Conservation (phyloP, 2,797 vertebrate genomes). For the Perodicticus potto region DNA sequence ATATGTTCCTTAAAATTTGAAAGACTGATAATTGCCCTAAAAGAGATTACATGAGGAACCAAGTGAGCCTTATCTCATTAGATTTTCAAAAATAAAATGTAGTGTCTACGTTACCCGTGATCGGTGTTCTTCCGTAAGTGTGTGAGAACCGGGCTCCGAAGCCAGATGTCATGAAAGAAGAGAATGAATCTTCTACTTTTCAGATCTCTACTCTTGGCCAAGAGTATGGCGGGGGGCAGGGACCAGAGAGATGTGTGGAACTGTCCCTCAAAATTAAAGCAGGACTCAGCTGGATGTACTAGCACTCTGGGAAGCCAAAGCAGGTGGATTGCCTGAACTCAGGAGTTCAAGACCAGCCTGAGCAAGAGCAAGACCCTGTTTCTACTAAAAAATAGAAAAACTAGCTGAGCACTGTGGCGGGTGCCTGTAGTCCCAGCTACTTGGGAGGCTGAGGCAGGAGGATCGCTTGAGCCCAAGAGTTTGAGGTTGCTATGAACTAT, state of each 20-base stretch:
- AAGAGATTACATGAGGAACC: not conserved
- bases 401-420: no score
- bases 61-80: not conserved
- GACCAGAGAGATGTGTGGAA: rapidly evolving
- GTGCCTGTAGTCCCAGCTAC: no score
- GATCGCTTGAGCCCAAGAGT: no score
- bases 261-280: not conserved
- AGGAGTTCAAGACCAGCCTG: no score
- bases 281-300: not conserved
- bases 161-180: not conserved
- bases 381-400: no score
- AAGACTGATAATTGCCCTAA: not conserved
- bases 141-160: not conserved
- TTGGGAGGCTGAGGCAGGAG: no score
- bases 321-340: no score
- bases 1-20: not conserved
- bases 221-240: not conserved
- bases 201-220: not conserved
- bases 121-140: not conserved
- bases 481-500: no score
- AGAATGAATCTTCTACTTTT: not conserved
- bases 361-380: no score
- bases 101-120: not conserved
- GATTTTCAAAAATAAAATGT: not conserved
- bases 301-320: no score